Conservation (phyloP, 2,113 vertebrate genomes). For the Sinocyclocheilus rhinocerous region DNA sequence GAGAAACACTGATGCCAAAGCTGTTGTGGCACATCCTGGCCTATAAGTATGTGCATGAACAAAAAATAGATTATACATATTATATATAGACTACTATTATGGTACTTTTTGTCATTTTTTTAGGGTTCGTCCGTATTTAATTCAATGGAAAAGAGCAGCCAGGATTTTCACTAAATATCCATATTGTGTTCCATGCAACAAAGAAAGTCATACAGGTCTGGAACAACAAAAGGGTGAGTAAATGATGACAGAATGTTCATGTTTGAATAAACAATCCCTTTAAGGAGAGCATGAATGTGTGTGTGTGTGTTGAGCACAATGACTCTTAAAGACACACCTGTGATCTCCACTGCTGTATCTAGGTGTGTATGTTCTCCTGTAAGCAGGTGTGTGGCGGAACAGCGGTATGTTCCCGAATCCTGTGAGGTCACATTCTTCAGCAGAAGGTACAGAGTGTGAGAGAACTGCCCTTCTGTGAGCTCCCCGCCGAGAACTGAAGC, state of each 20-base stretch:
- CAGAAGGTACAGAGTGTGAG: conserved; percentile 77
- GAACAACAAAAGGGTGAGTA: not conserved
- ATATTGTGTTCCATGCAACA: too few relatives aligned
- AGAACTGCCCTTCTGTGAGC: conserved; percentile 76
- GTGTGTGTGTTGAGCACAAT: conserved; percentile 38
- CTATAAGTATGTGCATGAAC: not conserved
- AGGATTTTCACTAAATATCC: not conserved
- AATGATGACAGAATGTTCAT: not conserved
- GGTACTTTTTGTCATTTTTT: not conserved
- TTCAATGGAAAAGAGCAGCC: not conserved
- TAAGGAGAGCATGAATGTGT: not conserved
- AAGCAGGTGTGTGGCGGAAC: conserved; percentile 81
- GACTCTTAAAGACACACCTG: conserved; percentile 79
- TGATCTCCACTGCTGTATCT: conserved; percentile 85
- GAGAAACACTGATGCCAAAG: not conserved
- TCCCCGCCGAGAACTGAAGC: conserved; percentile 55
- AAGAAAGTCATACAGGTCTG: too few relatives aligned
- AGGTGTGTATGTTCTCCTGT: conserved; percentile 83
- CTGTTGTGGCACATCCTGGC: not conserved
- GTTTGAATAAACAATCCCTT: not conserved
- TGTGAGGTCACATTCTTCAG: conserved; percentile 83
- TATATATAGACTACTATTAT: not conserved
- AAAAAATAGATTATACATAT: not conserved
- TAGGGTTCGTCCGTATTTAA: too few relatives aligned
- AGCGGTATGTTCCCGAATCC: conserved; percentile 87